Base-by-base conservation (phyloP, 2,888 invertebrate species). In the Stictocephala bisonia region DNA sequence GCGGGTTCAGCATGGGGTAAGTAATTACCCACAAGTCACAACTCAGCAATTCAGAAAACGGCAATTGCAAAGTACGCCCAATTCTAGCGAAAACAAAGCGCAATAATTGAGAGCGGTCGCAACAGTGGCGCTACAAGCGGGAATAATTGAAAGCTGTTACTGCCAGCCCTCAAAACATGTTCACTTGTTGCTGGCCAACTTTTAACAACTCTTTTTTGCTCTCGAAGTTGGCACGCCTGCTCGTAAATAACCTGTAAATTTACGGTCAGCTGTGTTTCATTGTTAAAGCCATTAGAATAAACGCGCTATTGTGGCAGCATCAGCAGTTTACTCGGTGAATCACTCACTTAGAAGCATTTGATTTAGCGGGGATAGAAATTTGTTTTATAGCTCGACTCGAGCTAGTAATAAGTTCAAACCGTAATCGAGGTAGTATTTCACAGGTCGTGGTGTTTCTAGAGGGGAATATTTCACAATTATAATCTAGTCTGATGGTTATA, bases 251-350 rank as follows among this genome's bases (percentile, higher is more conserved):
- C 24, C 29, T 13, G 3, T 1, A 18, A 29, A 56, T 56, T 56
- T 56, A 56, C 56, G 27, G 56, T 51, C 26, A n/a, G 27, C 56
- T 31, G 29, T 56, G 56, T 56, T 29, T 56, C 29, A 56, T 56
- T 56, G 56, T 56, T 56, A 56, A 56, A 27, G 56, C 56, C 56
- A 56, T 56, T 56, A 56, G 29, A 29, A n/a, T 29, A n/a, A n/a
- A n/a, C n/a, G n/a, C n/a, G n/a, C n/a, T n/a, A n/a, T n/a, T n/a
- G n/a, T n/a, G 29, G 18, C 51, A 27, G 26, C 50, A 22, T 22
- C 18, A 7, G 48, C 11, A 22, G 48, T n/a, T 4, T 26, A n/a
- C 29, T 20, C 2, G 56, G 18, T 3, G 56, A 56, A 56, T 29
- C 56, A 31, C 56, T 56, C 29, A 29, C 56, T 56, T 56, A n/a